Base-by-base conservation (phyloP, 2,113 vertebrate genomes). In the Anolis carolinensis region DNA sequence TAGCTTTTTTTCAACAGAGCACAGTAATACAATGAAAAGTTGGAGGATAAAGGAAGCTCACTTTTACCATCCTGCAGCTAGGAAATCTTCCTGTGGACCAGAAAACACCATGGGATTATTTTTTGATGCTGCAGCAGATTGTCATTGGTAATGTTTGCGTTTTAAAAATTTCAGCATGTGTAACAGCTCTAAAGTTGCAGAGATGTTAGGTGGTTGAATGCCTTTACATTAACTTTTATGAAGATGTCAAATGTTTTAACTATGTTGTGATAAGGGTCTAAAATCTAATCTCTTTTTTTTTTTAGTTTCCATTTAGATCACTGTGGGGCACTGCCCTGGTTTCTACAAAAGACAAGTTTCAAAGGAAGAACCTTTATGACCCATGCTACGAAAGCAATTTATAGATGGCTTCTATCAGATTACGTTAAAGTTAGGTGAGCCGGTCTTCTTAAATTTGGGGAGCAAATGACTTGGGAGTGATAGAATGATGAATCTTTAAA, bases 311-410 rank as follows among this genome's bases (percentile, higher is more conserved):
- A 99, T 91, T 94, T 99, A 95, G 99, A 99, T 96, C 98, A 99
- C 93, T 99, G 99, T 93, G 99, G 99, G 20, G 99, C 99, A 73
- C 95, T 99, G 89, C 99, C 99, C 1, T 99, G 99, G 99, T 99
- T 99, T 95, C 96, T 99, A 59, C 98, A 99, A 93, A 99, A 99
- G 93, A 99, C 99, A 14, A 99, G 98, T 94, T 99, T 99, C 92
- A 99, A 99, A 96, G 98, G 99, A 83, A 97, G 99, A 81, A 99
- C 99, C 0, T 99, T 99, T 87, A 99, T 99, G 99, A 99, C 99
- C 32, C 99, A 99, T 44, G 99, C 98, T 84, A 99, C 98, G n/a
- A 99, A 99, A 95, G 99, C 99, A 81, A 99, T 99, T 94, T 99
- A 99, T 93, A 97, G 98, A 87, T 99, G 99, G 99, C 96, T 99